Conservation (phyloP, 2,113 vertebrate species). For the Aegithalos caudatus region DNA sequence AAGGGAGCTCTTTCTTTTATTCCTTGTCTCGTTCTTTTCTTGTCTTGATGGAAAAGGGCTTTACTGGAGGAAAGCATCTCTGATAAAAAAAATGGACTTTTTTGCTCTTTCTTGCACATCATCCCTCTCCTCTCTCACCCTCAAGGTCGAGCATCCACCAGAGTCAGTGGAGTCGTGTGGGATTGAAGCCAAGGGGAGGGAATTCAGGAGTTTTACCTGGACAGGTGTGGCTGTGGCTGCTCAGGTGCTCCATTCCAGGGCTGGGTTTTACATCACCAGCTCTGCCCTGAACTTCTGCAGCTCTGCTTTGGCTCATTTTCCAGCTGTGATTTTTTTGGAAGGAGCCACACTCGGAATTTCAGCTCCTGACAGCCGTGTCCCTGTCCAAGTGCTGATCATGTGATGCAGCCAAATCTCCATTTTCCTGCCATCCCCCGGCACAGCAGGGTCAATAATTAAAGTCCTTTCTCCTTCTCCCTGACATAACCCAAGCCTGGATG, state of each 20-base stretch:
- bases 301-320: neutral
- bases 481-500: neutral
- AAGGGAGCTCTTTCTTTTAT: neutral
- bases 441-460: slow-evolving; percentile 51
- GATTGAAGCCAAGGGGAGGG: neutral
- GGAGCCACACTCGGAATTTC: neutral
- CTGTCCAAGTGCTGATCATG: neutral
- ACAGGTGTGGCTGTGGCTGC: neutral
- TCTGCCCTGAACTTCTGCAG: neutral
- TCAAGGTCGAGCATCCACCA: neutral
- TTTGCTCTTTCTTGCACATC: neutral
- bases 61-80: neutral
- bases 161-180: neutral
- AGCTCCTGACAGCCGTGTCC: neutral
- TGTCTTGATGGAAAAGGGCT: neutral
- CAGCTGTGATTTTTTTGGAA: neutral
- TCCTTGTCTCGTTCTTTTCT: neutral
- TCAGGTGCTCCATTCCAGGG: neutral
- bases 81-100: neutral
- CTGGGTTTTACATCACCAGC: too few relatives aligned
- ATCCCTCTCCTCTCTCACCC: neutral
- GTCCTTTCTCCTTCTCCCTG: neutral
- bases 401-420: neutral
- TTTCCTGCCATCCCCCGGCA: neutral
- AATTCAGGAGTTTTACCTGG: neutral